Percentiles rank a stretch among this genome's conserved stretches.
Conservation (phyloP, 2,113 vertebrate species). For the Thymallus thymallus region DNA sequence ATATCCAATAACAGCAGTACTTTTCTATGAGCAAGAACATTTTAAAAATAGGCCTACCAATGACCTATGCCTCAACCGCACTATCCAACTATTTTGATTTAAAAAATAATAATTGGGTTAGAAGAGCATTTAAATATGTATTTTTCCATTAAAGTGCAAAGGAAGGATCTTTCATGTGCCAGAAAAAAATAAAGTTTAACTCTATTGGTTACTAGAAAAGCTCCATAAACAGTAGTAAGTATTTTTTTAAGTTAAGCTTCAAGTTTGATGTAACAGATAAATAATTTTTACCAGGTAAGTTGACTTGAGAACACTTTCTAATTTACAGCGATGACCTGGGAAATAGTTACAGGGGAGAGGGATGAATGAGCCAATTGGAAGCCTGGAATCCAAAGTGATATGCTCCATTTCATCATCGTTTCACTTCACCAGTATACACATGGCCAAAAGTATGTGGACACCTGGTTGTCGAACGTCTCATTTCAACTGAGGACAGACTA, state of each 20-base stretch:
- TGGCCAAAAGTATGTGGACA: too few relatives aligned
- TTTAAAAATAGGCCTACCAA: slow-evolving; percentile 10
- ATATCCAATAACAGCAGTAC: background rate
- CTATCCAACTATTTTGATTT: background rate
- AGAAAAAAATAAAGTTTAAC: background rate
- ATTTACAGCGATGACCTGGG: too few relatives aligned
- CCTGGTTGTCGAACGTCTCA: too few relatives aligned
- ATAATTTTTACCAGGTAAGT: too few relatives aligned
- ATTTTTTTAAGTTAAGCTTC: background rate
- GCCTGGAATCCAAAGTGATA: too few relatives aligned
- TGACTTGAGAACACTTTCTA: too few relatives aligned
- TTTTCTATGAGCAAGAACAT: background rate
- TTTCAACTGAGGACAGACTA: too few relatives aligned
- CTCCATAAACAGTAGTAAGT: background rate
- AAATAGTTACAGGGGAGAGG: too few relatives aligned
- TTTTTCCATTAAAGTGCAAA: slow-evolving; percentile 52
- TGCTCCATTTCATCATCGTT: too few relatives aligned
- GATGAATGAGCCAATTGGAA: too few relatives aligned
- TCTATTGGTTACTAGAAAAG: background rate
- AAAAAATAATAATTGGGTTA: slow-evolving; percentile 13
- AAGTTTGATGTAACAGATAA: too few relatives aligned
- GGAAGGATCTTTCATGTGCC: background rate
- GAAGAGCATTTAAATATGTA: slow-evolving; percentile 28
- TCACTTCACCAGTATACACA: too few relatives aligned
- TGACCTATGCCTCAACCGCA: background rate